These are phyloP conservation scores for Altica lythri DNA, from an alignment of 2,888 invertebrate genomes.

Conservation along the genomic window DNA sequence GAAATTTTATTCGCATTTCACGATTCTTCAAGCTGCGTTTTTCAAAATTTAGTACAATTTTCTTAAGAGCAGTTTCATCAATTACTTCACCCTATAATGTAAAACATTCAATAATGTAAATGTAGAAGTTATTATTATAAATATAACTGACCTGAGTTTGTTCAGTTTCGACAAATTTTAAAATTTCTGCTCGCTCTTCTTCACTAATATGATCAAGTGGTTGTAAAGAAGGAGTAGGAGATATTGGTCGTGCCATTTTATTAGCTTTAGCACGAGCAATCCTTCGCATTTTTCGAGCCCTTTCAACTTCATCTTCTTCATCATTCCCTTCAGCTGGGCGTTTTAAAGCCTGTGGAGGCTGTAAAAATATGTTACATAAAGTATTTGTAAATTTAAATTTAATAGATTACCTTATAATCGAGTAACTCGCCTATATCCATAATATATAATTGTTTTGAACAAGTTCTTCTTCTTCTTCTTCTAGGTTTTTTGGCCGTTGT, in stretches of 20 bases:
- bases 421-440: slow-evolving; percentile 65
- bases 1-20: slow-evolving; percentile 98
- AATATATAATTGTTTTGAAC: background rate
- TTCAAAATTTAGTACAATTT: slow-evolving; percentile 89
- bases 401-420: slow-evolving; percentile 61
- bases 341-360: slow-evolving; percentile 86
- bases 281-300: slow-evolving; percentile 66
- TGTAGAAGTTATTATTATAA: background rate
- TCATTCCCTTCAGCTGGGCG: slow-evolving; percentile 66
- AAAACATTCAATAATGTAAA: slow-evolving; percentile 9
- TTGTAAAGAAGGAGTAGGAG: slow-evolving; percentile 56
- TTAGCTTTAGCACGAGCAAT: slow-evolving; percentile 62
- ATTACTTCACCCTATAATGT: slow-evolving; percentile 74
- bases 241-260: slow-evolving; percentile 57
- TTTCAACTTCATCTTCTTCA: slow-evolving; percentile 69
- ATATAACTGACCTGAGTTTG: slow-evolving; percentile 66
- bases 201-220: slow-evolving; percentile 64
- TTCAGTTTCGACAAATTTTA: slow-evolving; percentile 83
- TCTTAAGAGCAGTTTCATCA: slow-evolving; percentile 86
- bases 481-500: too few relatives aligned
- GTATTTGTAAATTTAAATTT: background rate
- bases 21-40: slow-evolving; percentile 92
- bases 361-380: slow-evolving; percentile 37
- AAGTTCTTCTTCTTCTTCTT: background rate
- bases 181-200: slow-evolving; percentile 78